phyloP scores from a whole-genome alignment of 1,140 invertebrate genomes.

The Cyphomyrmex costatus region DNA sequence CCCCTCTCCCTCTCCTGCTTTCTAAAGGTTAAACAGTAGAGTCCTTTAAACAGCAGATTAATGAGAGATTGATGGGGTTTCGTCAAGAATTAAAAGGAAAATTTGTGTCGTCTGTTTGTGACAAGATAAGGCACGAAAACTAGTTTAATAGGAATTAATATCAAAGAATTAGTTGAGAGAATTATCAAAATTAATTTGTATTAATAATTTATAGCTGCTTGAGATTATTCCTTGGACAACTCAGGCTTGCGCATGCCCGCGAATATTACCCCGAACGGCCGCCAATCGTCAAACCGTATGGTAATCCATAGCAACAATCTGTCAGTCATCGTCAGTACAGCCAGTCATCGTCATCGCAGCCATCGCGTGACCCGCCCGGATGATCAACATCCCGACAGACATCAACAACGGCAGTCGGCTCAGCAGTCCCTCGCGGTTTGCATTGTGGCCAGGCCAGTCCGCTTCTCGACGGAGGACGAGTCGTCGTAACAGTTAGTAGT shows the following conservation, averaged over 20 bases:
- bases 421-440: neutral
- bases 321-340: conserved; percentile 39
- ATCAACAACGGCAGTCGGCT: neutral
- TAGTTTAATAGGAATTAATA: neutral
- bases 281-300: conserved; percentile 71
- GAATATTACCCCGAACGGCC: conserved; percentile 12
- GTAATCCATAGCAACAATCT: conserved; percentile 28
- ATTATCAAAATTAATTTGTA: neutral
- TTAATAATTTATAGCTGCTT: neutral
- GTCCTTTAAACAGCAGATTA: neutral
- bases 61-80: neutral
- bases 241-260: conserved; percentile 26
- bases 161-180: neutral
- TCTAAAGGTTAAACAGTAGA: neutral
- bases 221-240: conserved; percentile 4
- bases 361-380: neutral
- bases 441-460: neutral
- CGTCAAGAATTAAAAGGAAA: neutral
- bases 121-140: neutral
- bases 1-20: no score
- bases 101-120: neutral
- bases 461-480: neutral
- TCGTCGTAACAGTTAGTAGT: neutral
- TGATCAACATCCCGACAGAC: neutral
- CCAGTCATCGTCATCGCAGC: conserved; percentile 11